Percentiles rank a stretch among this genome's conserved stretches.
These are phyloP conservation scores for Ochropleura plecta DNA, from an alignment of 2,888 invertebrate genomes.

Conservation along the genomic window DNA sequence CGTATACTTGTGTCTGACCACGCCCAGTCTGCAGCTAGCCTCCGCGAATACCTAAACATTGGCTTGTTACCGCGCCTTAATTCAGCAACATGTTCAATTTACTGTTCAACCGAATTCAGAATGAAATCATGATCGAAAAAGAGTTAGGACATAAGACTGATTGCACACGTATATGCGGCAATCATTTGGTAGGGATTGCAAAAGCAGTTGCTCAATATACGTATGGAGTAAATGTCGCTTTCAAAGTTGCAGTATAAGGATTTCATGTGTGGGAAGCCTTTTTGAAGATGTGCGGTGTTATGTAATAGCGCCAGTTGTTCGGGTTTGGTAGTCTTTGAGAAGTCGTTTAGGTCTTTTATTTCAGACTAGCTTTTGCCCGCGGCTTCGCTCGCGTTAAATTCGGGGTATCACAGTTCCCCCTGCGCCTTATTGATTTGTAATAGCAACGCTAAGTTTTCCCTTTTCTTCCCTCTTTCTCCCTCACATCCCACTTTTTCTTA, in stretches of 20 bases:
- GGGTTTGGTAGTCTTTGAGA: not conserved
- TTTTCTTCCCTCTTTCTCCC: too few relatives aligned
- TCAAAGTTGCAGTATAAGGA: slow-evolving; percentile 52
- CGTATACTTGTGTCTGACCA: too few relatives aligned
- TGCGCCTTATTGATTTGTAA: too few relatives aligned
- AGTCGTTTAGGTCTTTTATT: too few relatives aligned
- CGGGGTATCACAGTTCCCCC: too few relatives aligned
- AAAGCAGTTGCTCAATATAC: slow-evolving; percentile 34
- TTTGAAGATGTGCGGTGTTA: slow-evolving; percentile 40
- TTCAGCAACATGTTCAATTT: not conserved
- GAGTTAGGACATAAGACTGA: slow-evolving; percentile 33
- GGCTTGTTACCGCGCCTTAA: too few relatives aligned
- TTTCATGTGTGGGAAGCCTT: slow-evolving; percentile 48
- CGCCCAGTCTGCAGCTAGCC: too few relatives aligned
- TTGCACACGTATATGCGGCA: slow-evolving; percentile 41
- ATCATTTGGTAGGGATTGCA: slow-evolving; percentile 31
- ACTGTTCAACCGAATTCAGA: not conserved
- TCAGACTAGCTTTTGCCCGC: too few relatives aligned
- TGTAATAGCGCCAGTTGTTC: slow-evolving; percentile 23
- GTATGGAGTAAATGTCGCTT: slow-evolving; percentile 43
- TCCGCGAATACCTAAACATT: too few relatives aligned
- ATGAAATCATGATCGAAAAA: slow-evolving; percentile 15
- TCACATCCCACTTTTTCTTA: too few relatives aligned
- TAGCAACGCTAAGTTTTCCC: too few relatives aligned
- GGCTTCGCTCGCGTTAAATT: too few relatives aligned